Evolutionary conservation across 2,888 invertebrate genomes (phyloP), one percentile per base, ranked within the genome.

Genomic region (Caenorhabditis angaria): DNA sequence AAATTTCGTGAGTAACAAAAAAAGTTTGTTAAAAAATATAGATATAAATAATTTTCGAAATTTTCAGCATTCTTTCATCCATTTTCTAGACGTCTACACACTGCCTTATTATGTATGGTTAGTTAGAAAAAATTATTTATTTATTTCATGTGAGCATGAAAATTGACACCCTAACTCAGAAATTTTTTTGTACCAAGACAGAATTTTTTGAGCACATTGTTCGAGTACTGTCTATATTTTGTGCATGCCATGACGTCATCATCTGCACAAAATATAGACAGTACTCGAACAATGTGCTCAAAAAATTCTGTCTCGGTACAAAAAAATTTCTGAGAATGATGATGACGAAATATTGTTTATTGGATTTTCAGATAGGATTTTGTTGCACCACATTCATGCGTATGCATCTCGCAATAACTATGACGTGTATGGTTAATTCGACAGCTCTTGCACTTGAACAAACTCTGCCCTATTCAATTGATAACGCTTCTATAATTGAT

Each of bases 371-470:
- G 72, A 58, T 61, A 4, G 79, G 79, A n/a, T 79, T 77, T 51
- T 74, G 71, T 27, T 76, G 76, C 29, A 79, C 76, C 2, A 77
- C 76, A 24, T 79, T 77, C 61, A 77, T 75, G 76, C 41, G 76
- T 58, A 73, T 77, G 64, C 74, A 79, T 48, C 67, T 77, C 27
- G 80, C 77, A 1, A 73, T 80, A 41, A 77, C 80, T 6, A 80
- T 80, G 77, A 80, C 77, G 14, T 80, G 80, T 62, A 80, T 80
- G 80, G 71, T 78, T 14, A 79, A 79, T 27, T 79, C 79, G 3
- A 79, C 79, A 12, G 79, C 79, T 1, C 57, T 79, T 55, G 70
- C 68, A 2, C 12, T 70, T 0, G 70, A 70, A n/a, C 73, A 66
- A 27, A 35, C 59, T 1, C 22, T 20, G 5, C 29, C 18, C 2